Evolutionary conservation across 1,140 invertebrate genomes (phyloP).

Genomic region (Heliconius nattereri): DNA sequence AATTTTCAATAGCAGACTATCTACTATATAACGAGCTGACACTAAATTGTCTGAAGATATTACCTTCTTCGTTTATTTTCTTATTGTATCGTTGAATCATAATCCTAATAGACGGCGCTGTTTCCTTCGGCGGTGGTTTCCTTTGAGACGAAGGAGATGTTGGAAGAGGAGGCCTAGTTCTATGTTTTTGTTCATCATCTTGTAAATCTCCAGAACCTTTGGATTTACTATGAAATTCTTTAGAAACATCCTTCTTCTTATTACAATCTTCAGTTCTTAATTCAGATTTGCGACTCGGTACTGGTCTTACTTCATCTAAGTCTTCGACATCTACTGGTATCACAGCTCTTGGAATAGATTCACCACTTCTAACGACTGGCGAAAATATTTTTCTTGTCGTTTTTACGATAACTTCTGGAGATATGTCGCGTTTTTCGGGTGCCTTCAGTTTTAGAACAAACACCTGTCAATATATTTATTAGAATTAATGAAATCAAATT

Average conservation of each 20-base stretch:
- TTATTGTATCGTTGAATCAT: slow-evolving; percentile 86
- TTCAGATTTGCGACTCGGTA: slow-evolving; percentile 34
- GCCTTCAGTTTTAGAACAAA: slow-evolving; percentile 76
- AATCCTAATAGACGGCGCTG: slow-evolving; percentile 84
- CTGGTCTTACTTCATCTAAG: slow-evolving; percentile 64
- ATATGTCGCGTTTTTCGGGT: slow-evolving; percentile 58
- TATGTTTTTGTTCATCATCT: slow-evolving; percentile 64
- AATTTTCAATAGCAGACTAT: too few relatives aligned
- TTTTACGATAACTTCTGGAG: slow-evolving; percentile 86
- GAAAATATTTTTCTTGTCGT: slow-evolving; percentile 90
- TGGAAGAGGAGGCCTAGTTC: slow-evolving; percentile 79
- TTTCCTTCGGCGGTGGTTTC: slow-evolving; percentile 82
- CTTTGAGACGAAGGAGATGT: slow-evolving; percentile 81
- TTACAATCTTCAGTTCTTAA: neutral
- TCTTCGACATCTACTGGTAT: slow-evolving; percentile 79
- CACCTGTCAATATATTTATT: slow-evolving; percentile 45
- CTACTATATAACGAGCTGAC: slow-evolving; percentile 18
- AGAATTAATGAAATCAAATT: too few relatives aligned
- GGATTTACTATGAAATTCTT: slow-evolving; percentile 24
- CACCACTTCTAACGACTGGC: slow-evolving; percentile 83
- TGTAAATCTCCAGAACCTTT: slow-evolving; percentile 66
- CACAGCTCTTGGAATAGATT: slow-evolving; percentile 75
- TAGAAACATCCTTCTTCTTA: neutral
- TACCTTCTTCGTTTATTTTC: slow-evolving; percentile 77
- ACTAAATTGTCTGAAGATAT: neutral